phyloP scores from a whole-genome alignment of 2,797 vertebrate genomes.

The Scolopax rusticola region DNA sequence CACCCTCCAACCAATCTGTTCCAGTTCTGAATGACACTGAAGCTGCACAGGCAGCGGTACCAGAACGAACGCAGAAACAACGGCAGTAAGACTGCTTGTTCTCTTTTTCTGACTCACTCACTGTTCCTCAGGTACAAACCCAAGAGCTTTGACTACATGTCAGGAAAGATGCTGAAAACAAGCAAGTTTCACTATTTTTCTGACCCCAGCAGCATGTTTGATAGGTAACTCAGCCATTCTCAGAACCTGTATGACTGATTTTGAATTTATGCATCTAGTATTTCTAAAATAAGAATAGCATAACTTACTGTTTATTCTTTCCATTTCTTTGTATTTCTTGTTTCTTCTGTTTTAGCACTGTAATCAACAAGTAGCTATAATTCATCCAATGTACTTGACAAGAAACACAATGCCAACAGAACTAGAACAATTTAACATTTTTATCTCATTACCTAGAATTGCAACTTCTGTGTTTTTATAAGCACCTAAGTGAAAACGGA shows the following conservation, averaged over 20 bases:
- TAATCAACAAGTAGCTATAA: neutral
- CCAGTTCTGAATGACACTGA: neutral
- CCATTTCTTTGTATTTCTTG: neutral
- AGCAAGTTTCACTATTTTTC: neutral
- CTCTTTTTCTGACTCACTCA: neutral
- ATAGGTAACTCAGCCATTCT: neutral
- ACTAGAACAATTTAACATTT: neutral
- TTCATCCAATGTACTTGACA: neutral
- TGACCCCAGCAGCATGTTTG: neutral
- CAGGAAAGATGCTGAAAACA: neutral
- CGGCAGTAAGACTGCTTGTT: neutral
- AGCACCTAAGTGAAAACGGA: neutral
- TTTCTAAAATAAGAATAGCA: neutral
- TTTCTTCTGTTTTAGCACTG: neutral
- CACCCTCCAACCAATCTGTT: neutral
- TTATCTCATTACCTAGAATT: neutral
- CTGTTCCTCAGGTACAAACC: neutral
- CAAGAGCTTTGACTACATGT: neutral
- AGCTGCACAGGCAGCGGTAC: rapidly evolving
- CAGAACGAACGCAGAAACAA: neutral
- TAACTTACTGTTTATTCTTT: neutral
- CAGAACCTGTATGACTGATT: neutral
- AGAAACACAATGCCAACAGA: neutral
- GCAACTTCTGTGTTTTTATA: neutral
- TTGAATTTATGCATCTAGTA: neutral